Percentiles rank a stretch among this genome's conserved stretches.
Evolutionary conservation across 2,113 vertebrate species (phyloP).

Genomic region (Silurus glanis): DNA sequence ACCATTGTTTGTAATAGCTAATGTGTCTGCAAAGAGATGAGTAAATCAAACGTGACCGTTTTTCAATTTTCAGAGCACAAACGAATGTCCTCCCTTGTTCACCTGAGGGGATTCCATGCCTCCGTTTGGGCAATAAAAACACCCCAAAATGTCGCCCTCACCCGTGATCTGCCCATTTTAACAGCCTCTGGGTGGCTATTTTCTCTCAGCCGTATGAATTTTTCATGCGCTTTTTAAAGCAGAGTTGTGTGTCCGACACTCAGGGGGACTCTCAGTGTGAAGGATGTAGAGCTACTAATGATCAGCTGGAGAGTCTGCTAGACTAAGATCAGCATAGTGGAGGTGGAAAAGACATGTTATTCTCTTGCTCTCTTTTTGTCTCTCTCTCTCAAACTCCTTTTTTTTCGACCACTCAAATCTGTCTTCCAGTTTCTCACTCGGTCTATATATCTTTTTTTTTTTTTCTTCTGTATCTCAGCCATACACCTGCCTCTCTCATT

Average conservation of each 20-base stretch:
- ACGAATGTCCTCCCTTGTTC: neutral
- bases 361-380: conserved; percentile 12
- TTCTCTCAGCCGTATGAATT: conserved; percentile 54
- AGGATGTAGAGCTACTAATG: conserved; percentile 61
- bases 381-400: neutral
- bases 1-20: conserved; percentile 16
- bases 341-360: conserved; percentile 32
- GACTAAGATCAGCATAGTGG: conserved; percentile 48
- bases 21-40: conserved; percentile 26
- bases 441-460: neutral
- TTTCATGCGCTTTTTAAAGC: conserved; percentile 59
- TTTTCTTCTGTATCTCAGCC: neutral
- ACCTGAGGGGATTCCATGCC: neutral
- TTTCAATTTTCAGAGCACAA: conserved; percentile 18
- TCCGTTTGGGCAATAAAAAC: neutral
- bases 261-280: conserved; percentile 53
- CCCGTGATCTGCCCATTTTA: conserved; percentile 55
- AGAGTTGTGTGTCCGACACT: conserved; percentile 45
- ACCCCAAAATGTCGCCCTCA: neutral
- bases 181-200: conserved; percentile 54
- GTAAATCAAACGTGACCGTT: conserved; percentile 25
- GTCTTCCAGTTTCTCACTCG: neutral
- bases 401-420: conserved; percentile 16
- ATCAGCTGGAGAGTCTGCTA: conserved; percentile 48
- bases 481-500: neutral